These are phyloP conservation scores for Oreamnos americanus DNA, from an alignment of 2,113 vertebrate species.

Conservation along the genomic window DNA sequence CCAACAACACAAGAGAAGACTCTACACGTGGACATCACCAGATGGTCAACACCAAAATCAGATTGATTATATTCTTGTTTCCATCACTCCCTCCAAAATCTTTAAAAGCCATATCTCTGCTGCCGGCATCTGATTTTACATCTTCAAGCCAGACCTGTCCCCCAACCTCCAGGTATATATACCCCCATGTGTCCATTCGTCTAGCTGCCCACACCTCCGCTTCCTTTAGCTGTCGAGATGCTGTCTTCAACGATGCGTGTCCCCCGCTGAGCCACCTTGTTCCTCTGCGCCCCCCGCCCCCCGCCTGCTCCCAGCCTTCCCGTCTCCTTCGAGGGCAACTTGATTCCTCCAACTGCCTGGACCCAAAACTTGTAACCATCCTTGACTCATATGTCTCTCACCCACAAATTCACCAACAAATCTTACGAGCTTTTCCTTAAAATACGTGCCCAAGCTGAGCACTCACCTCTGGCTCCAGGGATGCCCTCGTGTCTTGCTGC, in stretches of 20 bases:
- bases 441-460: neutral
- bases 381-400: neutral
- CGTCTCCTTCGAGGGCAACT: neutral
- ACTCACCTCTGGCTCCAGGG: neutral
- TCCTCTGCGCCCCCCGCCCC: too few relatives aligned
- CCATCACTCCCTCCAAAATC: neutral
- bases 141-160: neutral
- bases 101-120: neutral
- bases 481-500: fast-evolving
- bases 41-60: neutral
- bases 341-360: neutral
- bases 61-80: neutral
- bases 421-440: neutral
- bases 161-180: neutral
- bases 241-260: neutral
- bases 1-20: neutral
- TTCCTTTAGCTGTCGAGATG: neutral
- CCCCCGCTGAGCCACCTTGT: neutral
- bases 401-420: neutral
- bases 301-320: neutral
- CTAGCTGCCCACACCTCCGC: neutral
- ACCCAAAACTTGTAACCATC: neutral
- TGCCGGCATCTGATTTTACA: neutral
- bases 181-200: fast-evolving
- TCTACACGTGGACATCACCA: neutral